These are phyloP conservation scores for Creontiades dilutus DNA, from an alignment of 2,888 invertebrate genomes.

Conservation along the genomic window DNA sequence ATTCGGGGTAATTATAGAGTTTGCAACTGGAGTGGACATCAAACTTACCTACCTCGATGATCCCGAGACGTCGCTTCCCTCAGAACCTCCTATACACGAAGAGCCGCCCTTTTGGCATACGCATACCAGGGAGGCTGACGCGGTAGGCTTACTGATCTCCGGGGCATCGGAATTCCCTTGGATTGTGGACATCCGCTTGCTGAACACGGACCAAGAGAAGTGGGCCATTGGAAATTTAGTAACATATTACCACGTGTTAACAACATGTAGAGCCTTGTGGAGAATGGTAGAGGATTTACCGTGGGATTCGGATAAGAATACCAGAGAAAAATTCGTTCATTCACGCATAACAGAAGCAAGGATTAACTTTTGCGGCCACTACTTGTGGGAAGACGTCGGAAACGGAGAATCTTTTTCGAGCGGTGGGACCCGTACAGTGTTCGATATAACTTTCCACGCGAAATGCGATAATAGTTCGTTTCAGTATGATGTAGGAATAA, in stretches of 20 bases:
- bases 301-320: too few species aligned
- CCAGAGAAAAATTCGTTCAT: too few species aligned
- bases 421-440: background rate
- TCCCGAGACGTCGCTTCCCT: too few species aligned
- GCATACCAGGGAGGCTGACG: too few species aligned
- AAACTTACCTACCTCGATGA: too few species aligned
- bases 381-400: conserved; percentile 20
- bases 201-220: background rate
- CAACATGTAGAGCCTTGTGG: background rate
- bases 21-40: too few species aligned
- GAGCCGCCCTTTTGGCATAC: too few species aligned
- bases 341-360: too few species aligned
- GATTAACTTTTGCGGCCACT: background rate
- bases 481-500: background rate
- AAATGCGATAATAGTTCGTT: background rate
- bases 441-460: background rate
- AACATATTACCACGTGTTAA: background rate
- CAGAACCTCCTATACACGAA: too few species aligned
- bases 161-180: background rate
- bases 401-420: background rate
- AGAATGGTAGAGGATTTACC: too few species aligned
- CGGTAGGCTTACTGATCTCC: background rate
- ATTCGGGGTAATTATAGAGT: too few species aligned
- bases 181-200: background rate
- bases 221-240: background rate